Evolutionary conservation across 2,113 vertebrate genomes (phyloP).

Genomic region (Neolamprologus kungweensis): DNA sequence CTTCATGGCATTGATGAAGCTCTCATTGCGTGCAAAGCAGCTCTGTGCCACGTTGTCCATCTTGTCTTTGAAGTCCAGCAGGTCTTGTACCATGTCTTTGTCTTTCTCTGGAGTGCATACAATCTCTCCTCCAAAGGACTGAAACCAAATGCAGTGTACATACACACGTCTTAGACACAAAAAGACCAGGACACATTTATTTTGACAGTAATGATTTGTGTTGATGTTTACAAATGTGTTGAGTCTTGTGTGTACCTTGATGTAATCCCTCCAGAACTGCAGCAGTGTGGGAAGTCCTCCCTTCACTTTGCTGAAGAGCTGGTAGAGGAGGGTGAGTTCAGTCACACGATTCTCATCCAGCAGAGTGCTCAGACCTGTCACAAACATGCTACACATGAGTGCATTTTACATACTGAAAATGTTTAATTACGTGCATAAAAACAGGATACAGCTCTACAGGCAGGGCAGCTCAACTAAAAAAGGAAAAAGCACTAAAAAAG

Average conservation of each 20-base stretch:
- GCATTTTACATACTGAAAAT: background rate
- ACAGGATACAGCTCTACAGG: background rate
- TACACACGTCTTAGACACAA: background rate
- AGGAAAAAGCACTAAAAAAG: background rate
- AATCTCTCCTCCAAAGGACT: conserved; percentile 97
- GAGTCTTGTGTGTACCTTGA: conserved; percentile 77
- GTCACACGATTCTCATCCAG: conserved; percentile 94
- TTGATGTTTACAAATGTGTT: background rate
- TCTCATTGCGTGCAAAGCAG: conserved; percentile 93
- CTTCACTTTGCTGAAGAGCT: conserved; percentile 92
- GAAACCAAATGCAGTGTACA: background rate
- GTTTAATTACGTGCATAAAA: background rate
- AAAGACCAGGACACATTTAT: background rate
- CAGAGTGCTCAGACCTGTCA: conserved; percentile 85
- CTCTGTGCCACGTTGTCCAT: conserved; percentile 95
- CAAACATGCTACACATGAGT: background rate
- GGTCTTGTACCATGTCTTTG: conserved; percentile 98
- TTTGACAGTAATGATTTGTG: background rate
- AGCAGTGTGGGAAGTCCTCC: conserved; percentile 91
- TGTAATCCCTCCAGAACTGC: conserved; percentile 97
- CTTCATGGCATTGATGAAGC: conserved; percentile 98
- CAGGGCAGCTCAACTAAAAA: background rate
- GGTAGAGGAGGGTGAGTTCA: conserved; percentile 89
- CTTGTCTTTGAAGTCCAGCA: conserved; percentile 98
- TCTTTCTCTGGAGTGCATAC: conserved; percentile 98